Conservation (phyloP, 2,113 vertebrate genomes). For the Tricholaema leucomelas region DNA sequence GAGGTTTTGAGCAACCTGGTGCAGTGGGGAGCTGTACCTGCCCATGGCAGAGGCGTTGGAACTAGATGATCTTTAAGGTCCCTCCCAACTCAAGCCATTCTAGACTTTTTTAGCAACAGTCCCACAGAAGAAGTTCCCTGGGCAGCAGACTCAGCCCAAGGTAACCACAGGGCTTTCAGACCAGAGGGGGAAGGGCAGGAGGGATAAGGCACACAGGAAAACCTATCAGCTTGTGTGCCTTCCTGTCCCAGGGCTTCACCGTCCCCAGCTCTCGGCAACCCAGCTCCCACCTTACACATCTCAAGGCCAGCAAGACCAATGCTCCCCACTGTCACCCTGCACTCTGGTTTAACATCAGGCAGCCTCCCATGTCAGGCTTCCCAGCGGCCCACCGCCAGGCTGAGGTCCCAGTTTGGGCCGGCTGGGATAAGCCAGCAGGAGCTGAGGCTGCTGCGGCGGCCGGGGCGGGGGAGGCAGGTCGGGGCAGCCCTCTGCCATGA, state of each 20-base stretch:
- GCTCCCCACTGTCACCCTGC: background rate
- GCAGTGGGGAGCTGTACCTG: no score
- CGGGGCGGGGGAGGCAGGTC: background rate
- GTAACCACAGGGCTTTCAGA: background rate
- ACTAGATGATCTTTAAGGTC: no score
- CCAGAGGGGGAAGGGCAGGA: background rate
- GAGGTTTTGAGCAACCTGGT: no score
- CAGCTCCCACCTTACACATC: fast-evolving
- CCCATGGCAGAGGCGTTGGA: no score
- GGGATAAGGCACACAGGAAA: background rate
- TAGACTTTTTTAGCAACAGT: background rate
- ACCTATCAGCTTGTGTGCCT: no score
- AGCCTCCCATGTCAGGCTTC: background rate
- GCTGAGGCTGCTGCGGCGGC: background rate
- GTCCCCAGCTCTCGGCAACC: background rate
- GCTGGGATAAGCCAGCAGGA: fast-evolving
- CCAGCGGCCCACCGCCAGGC: fast-evolving
- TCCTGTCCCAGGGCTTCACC: background rate
- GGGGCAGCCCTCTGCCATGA: background rate
- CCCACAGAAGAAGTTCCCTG: background rate
- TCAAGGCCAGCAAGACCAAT: background rate
- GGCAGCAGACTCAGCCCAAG: background rate
- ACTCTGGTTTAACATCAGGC: fast-evolving
- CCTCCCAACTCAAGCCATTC: no score
- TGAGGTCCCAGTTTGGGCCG: fast-evolving